Conservation (phyloP, 2,888 invertebrate species). For the Lypha dubia region DNA sequence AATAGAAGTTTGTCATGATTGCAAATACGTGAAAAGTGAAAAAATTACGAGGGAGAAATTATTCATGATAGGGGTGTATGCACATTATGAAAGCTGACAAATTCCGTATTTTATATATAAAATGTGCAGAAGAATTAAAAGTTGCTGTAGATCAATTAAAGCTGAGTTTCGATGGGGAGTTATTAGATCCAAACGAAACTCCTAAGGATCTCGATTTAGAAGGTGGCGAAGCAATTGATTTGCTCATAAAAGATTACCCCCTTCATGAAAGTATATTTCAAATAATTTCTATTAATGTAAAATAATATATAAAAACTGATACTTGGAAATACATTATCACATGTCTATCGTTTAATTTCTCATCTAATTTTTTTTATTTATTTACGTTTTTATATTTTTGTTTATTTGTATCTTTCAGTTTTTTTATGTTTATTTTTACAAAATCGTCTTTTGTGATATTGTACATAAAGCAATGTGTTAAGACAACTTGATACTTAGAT, state of each 20-base stretch:
- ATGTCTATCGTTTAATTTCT: not conserved
- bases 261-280: not conserved
- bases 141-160: constrained; percentile 70
- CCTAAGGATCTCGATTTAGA: constrained; percentile 80
- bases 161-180: constrained; percentile 80
- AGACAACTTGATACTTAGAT: no score
- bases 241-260: constrained; percentile 72
- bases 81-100: constrained; percentile 77
- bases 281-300: not conserved
- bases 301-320: no score
- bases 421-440: no score
- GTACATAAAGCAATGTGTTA: no score
- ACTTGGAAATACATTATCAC: not conserved
- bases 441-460: no score
- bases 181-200: constrained; percentile 77
- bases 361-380: no score
- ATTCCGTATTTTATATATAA: constrained; percentile 79
- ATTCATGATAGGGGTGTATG: no score
- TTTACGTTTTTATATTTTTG: no score
- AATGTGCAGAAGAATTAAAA: constrained; percentile 80
- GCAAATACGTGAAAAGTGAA: no score
- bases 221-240: constrained; percentile 80
- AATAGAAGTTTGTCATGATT: no score
- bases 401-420: no score
- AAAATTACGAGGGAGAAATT: no score